These are phyloP conservation scores for Manduca sexta DNA, from an alignment of 1,140 invertebrate species.

Conservation along the genomic window DNA sequence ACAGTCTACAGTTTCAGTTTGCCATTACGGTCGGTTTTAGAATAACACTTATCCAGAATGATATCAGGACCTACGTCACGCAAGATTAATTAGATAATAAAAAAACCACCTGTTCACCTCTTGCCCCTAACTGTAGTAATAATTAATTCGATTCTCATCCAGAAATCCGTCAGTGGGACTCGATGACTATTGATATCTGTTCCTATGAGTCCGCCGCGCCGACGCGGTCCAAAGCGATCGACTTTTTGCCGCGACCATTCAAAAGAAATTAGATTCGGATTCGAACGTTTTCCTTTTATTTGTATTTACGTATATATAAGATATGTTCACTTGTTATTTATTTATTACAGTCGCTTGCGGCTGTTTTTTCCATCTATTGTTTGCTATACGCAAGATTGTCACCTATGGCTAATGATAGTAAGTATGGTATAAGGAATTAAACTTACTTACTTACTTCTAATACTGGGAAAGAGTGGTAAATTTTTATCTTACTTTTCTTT, in stretches of 20 bases:
- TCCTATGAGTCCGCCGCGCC: conserved; percentile 52
- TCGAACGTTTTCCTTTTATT: conserved; percentile 43
- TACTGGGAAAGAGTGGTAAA: too few relatives aligned
- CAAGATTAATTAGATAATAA: neutral
- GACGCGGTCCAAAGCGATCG: conserved; percentile 47
- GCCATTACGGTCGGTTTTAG: too few relatives aligned
- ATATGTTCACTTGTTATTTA: neutral
- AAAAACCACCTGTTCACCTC: conserved; percentile 28
- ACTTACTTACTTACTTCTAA: too few relatives aligned
- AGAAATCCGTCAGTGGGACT: conserved; percentile 18
- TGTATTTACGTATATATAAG: conserved; percentile 10
- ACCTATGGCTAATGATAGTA: too few relatives aligned
- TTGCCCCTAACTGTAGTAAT: conserved; percentile 35
- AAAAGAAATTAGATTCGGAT: conserved; percentile 60
- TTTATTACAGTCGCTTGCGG: too few relatives aligned
- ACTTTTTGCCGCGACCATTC: conserved; percentile 56
- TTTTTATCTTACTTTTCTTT: too few relatives aligned
- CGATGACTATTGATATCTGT: conserved; percentile 53
- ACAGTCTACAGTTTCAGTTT: too few relatives aligned
- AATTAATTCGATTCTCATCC: conserved; percentile 48
- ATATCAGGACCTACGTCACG: too few relatives aligned
- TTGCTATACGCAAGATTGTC: too few relatives aligned
- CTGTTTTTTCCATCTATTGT: too few relatives aligned
- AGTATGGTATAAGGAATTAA: too few relatives aligned
- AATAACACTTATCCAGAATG: too few relatives aligned